Percentiles rank a stretch among this genome's conserved stretches.
Conservation (phyloP, 2,113 vertebrate species). For the Spea bombifrons region DNA sequence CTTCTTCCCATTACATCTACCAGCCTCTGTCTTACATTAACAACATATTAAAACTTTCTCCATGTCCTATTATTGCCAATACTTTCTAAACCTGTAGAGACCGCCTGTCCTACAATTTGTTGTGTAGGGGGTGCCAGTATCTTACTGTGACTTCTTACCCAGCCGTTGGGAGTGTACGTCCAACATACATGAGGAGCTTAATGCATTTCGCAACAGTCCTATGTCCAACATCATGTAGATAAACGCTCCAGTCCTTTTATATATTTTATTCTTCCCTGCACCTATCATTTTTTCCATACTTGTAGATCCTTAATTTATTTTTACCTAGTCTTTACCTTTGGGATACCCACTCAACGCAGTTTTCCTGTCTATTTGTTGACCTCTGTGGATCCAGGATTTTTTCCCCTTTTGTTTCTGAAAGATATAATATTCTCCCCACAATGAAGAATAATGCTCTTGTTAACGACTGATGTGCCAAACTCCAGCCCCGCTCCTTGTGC, state of each 20-base stretch:
- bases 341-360: background rate
- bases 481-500: slow-evolving; percentile 11
- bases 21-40: background rate
- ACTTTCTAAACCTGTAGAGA: background rate
- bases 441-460: slow-evolving; percentile 15
- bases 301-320: background rate
- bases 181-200: too few relatives aligned
- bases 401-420: slow-evolving; percentile 10
- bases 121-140: too few relatives aligned
- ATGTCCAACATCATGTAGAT: background rate
- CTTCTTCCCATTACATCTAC: background rate
- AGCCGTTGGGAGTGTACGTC: too few relatives aligned
- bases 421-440: background rate
- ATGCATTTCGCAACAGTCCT: background rate
- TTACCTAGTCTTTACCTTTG: background rate
- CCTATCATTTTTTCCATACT: background rate
- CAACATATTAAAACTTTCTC: background rate
- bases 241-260: background rate
- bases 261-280: background rate
- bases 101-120: too few relatives aligned
- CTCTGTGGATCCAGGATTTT: slow-evolving; percentile 17
- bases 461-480: slow-evolving; percentile 38
- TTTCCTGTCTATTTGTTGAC: slow-evolving; percentile 4
- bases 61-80: background rate
- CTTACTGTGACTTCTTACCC: too few relatives aligned